A percentile compares a stretch with the other conserved stretches of the same genome.
phyloP scores from a whole-genome alignment of 2,113 vertebrate species.

The Antennarius striatus region DNA sequence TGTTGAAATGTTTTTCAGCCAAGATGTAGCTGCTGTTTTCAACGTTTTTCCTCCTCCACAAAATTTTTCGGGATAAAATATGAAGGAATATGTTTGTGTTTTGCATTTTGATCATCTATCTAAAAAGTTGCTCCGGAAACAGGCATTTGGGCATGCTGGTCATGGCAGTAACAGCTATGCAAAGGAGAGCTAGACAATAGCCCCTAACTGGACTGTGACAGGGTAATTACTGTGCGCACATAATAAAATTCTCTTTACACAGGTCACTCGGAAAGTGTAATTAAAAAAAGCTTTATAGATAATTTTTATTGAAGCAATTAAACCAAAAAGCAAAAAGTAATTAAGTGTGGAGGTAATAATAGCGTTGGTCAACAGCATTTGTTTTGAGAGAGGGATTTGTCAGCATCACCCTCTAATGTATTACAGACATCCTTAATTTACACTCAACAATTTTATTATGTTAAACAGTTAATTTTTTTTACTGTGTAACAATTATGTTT shows the following conservation, averaged over 20 bases:
- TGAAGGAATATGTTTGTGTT: conserved; percentile 75
- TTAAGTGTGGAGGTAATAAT: conserved; percentile 94
- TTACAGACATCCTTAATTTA: conserved; percentile 81
- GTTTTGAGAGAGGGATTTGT: conserved; percentile 84
- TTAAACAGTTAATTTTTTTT: conserved; percentile 86
- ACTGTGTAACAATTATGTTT: conserved; percentile 93
- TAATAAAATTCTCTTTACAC: conserved; percentile 96
- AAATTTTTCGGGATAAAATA: conserved; percentile 87
- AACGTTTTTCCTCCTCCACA: conserved; percentile 40
- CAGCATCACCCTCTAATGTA: conserved; percentile 85
- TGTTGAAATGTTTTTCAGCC: not conserved
- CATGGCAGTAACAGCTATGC: conserved; percentile 86
- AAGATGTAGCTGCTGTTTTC: conserved; percentile 6
- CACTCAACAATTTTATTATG: conserved; percentile 88
- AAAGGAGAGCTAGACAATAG: conserved; percentile 95
- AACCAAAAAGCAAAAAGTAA: conserved; percentile 97
- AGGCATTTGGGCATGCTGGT: conserved; percentile 88
- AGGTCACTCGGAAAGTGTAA: conserved; percentile 98
- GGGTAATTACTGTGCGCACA: conserved; percentile 96
- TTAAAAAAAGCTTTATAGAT: conserved; percentile 98
- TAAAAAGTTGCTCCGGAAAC: conserved; percentile 88
- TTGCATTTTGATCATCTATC: conserved; percentile 75
- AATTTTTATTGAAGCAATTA: conserved; percentile 99
- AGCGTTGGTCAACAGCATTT: conserved; percentile 98
- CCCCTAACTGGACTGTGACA: conserved; percentile 94